A percentile compares a stretch with the other conserved stretches of the same genome.
These are phyloP conservation scores for Drosophila birchii DNA, from an alignment of 2,888 invertebrate species.

Conservation along the genomic window DNA sequence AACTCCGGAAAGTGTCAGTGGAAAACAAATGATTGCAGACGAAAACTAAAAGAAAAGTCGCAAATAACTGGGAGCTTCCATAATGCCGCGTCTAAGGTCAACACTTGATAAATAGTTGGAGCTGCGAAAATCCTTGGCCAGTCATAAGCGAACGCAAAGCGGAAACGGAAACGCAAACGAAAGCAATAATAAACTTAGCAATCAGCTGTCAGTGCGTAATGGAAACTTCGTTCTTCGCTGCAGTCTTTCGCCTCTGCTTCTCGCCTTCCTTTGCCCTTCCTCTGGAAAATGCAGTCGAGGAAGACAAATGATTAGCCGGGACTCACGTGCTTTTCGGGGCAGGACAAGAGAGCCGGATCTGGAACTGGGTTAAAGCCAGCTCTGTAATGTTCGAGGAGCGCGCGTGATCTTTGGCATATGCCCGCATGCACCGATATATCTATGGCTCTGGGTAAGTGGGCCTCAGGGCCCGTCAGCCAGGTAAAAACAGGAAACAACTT, in stretches of 20 bases:
- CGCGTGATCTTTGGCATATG: constrained; percentile 70
- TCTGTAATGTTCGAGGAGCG: constrained; percentile 47
- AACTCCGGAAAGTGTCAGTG: constrained; percentile 34
- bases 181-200: constrained; percentile 78
- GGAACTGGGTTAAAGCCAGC: constrained; percentile 71
- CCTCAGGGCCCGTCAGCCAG: constrained; percentile 59
- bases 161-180: constrained; percentile 43
- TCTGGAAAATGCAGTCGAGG: constrained; percentile 62
- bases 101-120: constrained; percentile 65
- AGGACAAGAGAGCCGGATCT: constrained; percentile 24
- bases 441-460: constrained; percentile 35
- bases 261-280: constrained; percentile 17
- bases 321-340: constrained; percentile 59
- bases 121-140: constrained; percentile 54
- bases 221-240: constrained; percentile 62
- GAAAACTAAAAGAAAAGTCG: constrained; percentile 17
- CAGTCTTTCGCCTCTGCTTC: constrained; percentile 33
- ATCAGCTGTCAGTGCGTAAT: constrained; percentile 79
- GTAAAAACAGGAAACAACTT: constrained; percentile 61
- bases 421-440: constrained; percentile 28
- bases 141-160: constrained; percentile 69
- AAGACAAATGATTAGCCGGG: constrained; percentile 77
- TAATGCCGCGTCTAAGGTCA: constrained; percentile 48
- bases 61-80: constrained; percentile 10
- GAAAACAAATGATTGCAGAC: constrained; percentile 60